Evolutionary conservation across 2,113 vertebrate species (phyloP), one percentile per base, ranked within the genome.

Genomic region (Anguilla japonica): DNA sequence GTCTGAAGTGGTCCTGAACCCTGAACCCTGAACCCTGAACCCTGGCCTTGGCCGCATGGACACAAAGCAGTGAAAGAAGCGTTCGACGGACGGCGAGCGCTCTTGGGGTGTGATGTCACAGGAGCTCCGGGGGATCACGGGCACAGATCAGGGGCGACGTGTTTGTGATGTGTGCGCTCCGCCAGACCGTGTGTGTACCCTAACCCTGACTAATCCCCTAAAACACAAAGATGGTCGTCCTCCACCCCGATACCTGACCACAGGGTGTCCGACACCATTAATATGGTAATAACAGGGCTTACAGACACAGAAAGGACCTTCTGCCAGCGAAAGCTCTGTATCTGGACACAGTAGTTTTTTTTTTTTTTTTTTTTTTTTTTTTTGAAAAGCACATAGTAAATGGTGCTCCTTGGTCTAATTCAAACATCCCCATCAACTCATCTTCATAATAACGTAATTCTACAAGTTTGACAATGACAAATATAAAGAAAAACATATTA

Each of bases 21-120:
- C 50, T 53, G 50, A 53, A 53, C 50, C 50, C 50, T 53, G 50
- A 53, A 53, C 50, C 88, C 83, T 85, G 88, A 92, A 93, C 92
- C 87, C 88, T 92, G 89, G 88, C 92, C 90, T 92, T 88, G 92
- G 92, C 85, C 41, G 86, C 57, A 67, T 82, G 18, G 79, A 93
- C 90, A 91, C 89, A 86, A 90, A 88, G 92, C 91, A 89, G 95
- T 94, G 93, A 94, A 95, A 94, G 90, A 89, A 85, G 91, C 91
- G 93, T 94, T 93, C 91, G 87, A 82, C 85, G 90, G 90, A 87
- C 90, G 89, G 87, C 86, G 85, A 91, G 91, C 90, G 93, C 89
- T 93, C 92, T 90, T 40, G 82, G 81, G 90, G 89, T 89, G 88
- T 92, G 94, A 92, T 89, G 90, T 34, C 89, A 91, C 87, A 11